Conservation (phyloP, 2,797 vertebrate species). For the Cuniculus paca region DNA sequence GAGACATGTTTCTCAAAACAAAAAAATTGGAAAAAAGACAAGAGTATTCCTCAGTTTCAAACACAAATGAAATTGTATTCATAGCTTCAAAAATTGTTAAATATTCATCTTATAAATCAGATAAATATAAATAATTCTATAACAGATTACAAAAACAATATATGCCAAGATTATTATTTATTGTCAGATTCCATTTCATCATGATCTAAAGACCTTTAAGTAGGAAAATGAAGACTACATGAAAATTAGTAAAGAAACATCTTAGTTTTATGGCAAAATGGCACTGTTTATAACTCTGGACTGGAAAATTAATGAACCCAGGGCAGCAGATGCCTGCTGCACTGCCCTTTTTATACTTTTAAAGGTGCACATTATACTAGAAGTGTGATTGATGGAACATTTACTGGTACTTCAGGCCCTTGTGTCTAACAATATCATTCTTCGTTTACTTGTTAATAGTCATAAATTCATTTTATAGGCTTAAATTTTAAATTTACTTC, state of each 20-base stretch:
- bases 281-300: not conserved
- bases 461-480: not conserved
- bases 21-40: not conserved
- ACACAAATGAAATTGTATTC: not conserved
- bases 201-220: not conserved
- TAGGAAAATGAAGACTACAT: not conserved
- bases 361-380: not conserved
- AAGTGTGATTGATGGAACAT: not conserved
- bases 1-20: not conserved
- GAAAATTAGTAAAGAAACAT: not conserved
- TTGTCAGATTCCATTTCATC: not conserved
- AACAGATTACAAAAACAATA: not conserved
- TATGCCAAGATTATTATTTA: not conserved
- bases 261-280: not conserved
- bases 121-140: not conserved
- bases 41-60: not conserved
- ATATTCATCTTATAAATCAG: not conserved
- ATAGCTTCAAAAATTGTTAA: not conserved
- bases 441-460: not conserved
- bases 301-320: not conserved
- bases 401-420: not conserved
- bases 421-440: not conserved
- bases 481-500: not conserved
- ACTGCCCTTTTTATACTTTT: not conserved
- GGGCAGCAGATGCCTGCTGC: fast-evolving